Evolutionary conservation across 1,140 invertebrate species (phyloP), one percentile per base, ranked within the genome.

Genomic region (Conus betulinus): DNA sequence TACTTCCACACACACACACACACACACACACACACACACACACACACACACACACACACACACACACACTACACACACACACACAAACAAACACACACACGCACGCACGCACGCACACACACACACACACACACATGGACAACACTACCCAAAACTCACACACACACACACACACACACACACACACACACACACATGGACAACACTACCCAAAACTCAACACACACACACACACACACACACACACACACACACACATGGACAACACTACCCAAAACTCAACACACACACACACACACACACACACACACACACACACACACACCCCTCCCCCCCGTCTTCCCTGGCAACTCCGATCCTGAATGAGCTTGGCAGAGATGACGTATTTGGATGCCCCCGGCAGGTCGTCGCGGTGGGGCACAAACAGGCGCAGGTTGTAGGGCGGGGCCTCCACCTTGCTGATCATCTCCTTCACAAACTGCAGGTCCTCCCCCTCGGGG

Each of bases 391-490:
- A 90, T 13, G 92, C 88, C 15, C 95, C 95, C 11, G 93, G 93
- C 10, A 95, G 84, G 87, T 95, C 91, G 89, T 95, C 94, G 74
- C 95, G 88, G 52, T 92, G 91, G 0, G 93, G 92, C 71, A 95
- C 92, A 91, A 94, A 95, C 57, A 95, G 86, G 84, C 93, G 94
- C 23, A 95, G 92, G 60, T 88, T 89, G 71, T 93, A 90, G 55
- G 91, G 89, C 52, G 88, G 25, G 27, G 60, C 87, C 90, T 95
- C 95, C 39, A 95, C 88, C 85, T 90, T 91, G n/a, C 87, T 60
- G 78, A 94, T 93, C 85, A 95, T 90, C 25, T 93, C 52, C 27
- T 91, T 90, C 13, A 95, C 95, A 93, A 95, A 95, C 23, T 88
- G 60, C 60, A 95, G 52, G 89, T 95, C 95, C 23, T 90, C 57